phyloP scores from a whole-genome alignment of 1,140 invertebrate genomes.

The Trachelipus rathkii region DNA sequence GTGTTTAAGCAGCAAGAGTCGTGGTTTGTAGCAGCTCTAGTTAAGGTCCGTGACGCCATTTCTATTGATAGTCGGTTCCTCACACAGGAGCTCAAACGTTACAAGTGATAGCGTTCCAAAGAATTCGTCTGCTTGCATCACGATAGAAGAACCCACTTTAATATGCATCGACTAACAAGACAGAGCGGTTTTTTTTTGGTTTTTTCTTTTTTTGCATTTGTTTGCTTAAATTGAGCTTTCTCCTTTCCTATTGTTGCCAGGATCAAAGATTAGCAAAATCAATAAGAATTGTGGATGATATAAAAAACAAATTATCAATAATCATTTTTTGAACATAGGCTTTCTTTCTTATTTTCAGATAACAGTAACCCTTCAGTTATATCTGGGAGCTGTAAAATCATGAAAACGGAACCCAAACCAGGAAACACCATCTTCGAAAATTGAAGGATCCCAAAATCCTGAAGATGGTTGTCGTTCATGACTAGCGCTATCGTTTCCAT shows the following conservation, averaged over 20 bases:
- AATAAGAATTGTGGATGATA: too few relatives aligned
- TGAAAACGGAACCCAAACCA: slow-evolving; percentile 56
- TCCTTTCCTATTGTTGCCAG: too few relatives aligned
- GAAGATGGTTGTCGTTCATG: slow-evolving; percentile 68
- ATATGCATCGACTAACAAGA: slow-evolving; percentile 62
- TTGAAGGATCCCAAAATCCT: slow-evolving; percentile 58
- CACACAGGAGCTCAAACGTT: slow-evolving; percentile 66
- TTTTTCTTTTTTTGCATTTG: background rate
- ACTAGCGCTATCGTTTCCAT: too few relatives aligned
- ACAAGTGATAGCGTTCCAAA: slow-evolving; percentile 59
- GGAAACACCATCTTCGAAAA: slow-evolving; percentile 71
- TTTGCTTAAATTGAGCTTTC: too few relatives aligned
- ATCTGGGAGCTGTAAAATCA: slow-evolving; percentile 57
- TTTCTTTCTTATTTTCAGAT: slow-evolving; percentile 48
- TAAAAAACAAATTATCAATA: too few relatives aligned
- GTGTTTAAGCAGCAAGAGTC: slow-evolving; percentile 58
- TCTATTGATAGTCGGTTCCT: slow-evolving; percentile 64
- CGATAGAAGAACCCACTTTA: slow-evolving; percentile 72
- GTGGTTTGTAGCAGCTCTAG: slow-evolving; percentile 68
- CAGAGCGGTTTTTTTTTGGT: slow-evolving; percentile 57
- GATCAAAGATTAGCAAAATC: too few relatives aligned
- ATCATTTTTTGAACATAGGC: too few relatives aligned
- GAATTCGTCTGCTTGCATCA: slow-evolving; percentile 74
- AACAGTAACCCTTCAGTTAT: slow-evolving; percentile 54
- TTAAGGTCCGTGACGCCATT: slow-evolving; percentile 71